Evolutionary conservation across 30 jellyfish, hydroid and myxozoan species (phyloP).

Genomic region (Aurelia sp.): DNA sequence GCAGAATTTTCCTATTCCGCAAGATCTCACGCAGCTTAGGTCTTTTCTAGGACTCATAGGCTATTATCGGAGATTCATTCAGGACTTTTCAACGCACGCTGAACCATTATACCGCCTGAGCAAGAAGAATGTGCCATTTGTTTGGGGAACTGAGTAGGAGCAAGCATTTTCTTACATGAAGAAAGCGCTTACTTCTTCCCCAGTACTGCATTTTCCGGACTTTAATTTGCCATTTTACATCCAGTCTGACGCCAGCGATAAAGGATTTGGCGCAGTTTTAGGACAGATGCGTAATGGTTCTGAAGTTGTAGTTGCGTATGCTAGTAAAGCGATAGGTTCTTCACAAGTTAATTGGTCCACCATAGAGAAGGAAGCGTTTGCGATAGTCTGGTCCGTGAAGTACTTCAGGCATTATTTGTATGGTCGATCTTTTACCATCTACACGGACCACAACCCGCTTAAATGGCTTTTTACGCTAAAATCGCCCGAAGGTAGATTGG

Average conservation of each 20-base stretch:
- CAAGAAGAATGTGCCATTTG: constrained; percentile 26
- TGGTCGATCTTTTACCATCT: constrained; percentile 65
- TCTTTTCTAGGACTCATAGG: constrained; percentile 61
- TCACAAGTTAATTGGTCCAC: constrained; percentile 27
- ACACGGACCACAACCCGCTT: constrained; percentile 72
- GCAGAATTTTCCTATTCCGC: constrained; percentile 47
- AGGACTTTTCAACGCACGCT: constrained; percentile 55
- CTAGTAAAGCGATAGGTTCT: constrained; percentile 20
- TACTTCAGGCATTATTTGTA: constrained; percentile 42
- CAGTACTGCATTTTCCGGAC: constrained; percentile 53
- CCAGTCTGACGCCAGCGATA: constrained; percentile 55
- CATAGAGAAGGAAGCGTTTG: constrained; percentile 68
- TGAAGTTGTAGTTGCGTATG: constrained; percentile 57
- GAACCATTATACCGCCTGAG: constrained; percentile 47
- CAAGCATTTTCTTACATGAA: constrained; percentile 61
- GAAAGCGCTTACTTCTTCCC: constrained; percentile 44
- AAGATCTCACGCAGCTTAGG: constrained; percentile 51
- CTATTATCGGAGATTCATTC: constrained; percentile 60
- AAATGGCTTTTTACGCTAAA: constrained; percentile 53
- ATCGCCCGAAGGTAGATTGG: constrained; percentile 3
- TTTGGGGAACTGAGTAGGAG: constrained; percentile 49
- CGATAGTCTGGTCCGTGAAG: constrained; percentile 59
- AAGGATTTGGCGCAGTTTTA: constrained; percentile 62
- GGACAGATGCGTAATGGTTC: constrained; percentile 52
- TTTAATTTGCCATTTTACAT: constrained; percentile 46